These are phyloP conservation scores for Arctia plantaginis DNA, from an alignment of 2,888 invertebrate species.

Conservation along the genomic window DNA sequence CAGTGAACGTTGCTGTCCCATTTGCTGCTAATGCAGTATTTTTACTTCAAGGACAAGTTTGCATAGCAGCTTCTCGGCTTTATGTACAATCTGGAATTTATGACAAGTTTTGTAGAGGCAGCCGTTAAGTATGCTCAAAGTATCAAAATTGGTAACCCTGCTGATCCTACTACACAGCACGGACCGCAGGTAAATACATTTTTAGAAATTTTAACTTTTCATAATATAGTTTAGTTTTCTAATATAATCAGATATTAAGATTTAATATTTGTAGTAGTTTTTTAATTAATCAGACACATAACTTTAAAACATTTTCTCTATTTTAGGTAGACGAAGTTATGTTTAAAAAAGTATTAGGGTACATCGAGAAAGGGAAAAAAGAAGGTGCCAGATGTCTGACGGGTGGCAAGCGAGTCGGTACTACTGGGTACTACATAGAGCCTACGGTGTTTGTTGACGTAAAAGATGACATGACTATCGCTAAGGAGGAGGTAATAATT, in stretches of 20 bases:
- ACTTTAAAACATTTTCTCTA: constrained; percentile 42
- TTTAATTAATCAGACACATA: background rate
- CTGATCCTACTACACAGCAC: constrained; percentile 69
- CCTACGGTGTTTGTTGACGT: constrained; percentile 93
- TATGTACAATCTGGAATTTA: constrained; percentile 84
- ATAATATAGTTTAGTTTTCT: background rate
- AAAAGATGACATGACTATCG: constrained; percentile 91
- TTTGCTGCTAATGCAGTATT: constrained; percentile 18
- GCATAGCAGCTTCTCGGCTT: constrained; percentile 17
- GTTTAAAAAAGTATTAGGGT: constrained; percentile 90
- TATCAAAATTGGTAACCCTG: constrained; percentile 92
- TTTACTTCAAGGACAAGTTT: constrained; percentile 17
- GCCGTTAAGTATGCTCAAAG: constrained; percentile 88
- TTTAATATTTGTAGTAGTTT: background rate
- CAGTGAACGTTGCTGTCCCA: constrained; percentile 18
- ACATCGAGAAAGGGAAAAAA: constrained; percentile 91
- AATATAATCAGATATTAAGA: background rate
- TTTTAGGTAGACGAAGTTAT: constrained; percentile 89
- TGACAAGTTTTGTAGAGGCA: constrained; percentile 92
- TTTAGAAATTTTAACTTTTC: background rate
- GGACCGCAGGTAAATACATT: constrained; percentile 21
- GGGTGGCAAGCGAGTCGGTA: constrained; percentile 89
- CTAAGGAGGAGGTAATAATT: constrained; percentile 89
- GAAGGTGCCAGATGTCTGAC: constrained; percentile 92
- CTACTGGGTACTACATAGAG: constrained; percentile 90